phyloP scores from a whole-genome alignment of 23 tunicate species.

The Trididemnum miniatum region DNA sequence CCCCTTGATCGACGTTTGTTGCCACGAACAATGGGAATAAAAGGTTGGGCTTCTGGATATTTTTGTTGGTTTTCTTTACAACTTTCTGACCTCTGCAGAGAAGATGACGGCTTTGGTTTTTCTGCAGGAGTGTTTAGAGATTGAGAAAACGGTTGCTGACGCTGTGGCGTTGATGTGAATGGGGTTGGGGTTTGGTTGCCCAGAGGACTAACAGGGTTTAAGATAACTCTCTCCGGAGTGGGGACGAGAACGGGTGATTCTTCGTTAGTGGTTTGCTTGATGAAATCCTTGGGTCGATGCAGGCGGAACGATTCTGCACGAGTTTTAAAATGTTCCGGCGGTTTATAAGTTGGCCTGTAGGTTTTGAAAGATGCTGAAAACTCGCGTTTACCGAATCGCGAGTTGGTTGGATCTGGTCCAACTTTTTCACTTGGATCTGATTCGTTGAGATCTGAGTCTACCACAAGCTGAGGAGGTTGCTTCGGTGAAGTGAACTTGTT shows the following conservation, averaged over 20 bases:
- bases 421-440: too few species aligned
- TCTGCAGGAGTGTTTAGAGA: not conserved
- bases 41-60: constrained; percentile 13
- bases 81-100: constrained; percentile 65
- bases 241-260: not conserved
- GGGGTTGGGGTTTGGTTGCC: not conserved
- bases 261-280: not conserved
- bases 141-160: not conserved
- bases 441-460: too few species aligned
- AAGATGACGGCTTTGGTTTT: not conserved
- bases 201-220: not conserved
- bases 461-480: too few species aligned
- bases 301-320: constrained; percentile 65
- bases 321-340: constrained; percentile 3
- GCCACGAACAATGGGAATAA: constrained; percentile 61
- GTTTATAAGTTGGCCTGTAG: constrained; percentile 48
- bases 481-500: not conserved
- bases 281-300: constrained; percentile 72
- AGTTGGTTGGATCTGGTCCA: not conserved
- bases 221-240: not conserved
- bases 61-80: constrained; percentile 55
- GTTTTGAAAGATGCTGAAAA: constrained; percentile 53
- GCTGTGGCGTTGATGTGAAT: not conserved
- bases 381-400: constrained; percentile 44
- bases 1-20: constrained; percentile 75